phyloP scores from a whole-genome alignment of 2,797 vertebrate genomes.

The Uromys caudimaculatus region DNA sequence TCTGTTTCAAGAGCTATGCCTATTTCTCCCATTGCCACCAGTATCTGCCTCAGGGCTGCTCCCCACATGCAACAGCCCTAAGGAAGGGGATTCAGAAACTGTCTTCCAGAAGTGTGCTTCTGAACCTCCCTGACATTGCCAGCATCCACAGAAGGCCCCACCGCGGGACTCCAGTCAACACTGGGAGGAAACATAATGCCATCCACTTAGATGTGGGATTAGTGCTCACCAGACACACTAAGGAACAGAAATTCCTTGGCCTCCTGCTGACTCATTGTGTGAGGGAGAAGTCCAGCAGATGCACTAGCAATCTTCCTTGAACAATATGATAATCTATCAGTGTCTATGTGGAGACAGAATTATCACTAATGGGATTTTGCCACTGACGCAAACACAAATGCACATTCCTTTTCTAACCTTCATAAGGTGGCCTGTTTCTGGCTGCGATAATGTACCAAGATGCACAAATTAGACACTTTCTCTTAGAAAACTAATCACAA shows the following conservation, averaged over 20 bases:
- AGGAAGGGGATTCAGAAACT: neutral
- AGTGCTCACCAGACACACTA: constrained; percentile 37
- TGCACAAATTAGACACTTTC: neutral
- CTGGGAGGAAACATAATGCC: constrained; percentile 17
- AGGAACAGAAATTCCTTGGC: constrained; percentile 47
- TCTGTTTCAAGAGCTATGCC: neutral
- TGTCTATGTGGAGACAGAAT: constrained; percentile 41
- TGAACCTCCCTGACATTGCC: neutral
- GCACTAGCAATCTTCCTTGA: neutral
- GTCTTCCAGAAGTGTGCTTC: neutral
- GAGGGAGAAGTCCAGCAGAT: constrained; percentile 34
- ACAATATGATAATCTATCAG: constrained; percentile 13
- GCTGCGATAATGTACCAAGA: neutral
- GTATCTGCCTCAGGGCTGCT: neutral
- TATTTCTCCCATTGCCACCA: too few relatives aligned
- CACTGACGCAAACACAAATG: neutral
- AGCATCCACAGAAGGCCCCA: neutral
- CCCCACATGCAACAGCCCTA: neutral
- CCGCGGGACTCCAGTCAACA: neutral
- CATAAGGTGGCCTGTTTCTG: neutral
- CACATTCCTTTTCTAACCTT: neutral
- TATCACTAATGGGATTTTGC: constrained; percentile 58
- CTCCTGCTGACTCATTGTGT: constrained; percentile 53
- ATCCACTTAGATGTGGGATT: constrained; percentile 65
- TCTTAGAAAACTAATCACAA: neutral